Conservation (phyloP, 2,797 vertebrate species). For the Gephyroberyx darwinii region DNA sequence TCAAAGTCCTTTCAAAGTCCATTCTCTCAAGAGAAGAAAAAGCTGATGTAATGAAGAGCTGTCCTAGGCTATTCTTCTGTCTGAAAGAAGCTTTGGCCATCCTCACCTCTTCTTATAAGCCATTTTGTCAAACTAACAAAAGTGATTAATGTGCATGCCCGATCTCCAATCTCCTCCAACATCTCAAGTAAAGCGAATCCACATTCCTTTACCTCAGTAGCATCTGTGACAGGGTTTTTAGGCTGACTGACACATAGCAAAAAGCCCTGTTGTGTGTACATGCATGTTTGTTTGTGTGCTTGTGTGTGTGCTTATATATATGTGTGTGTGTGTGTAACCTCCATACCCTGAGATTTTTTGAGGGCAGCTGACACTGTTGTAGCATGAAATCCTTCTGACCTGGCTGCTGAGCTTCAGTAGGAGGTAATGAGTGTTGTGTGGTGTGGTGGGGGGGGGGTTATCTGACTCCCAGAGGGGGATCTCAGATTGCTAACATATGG, state of each 20-base stretch:
- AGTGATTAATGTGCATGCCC: constrained; percentile 26
- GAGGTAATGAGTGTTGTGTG: constrained; percentile 26
- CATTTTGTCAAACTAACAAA: constrained; percentile 23
- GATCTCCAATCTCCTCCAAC: constrained; percentile 23
- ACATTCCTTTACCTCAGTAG: neutral
- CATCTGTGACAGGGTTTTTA: neutral
- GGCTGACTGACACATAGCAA: neutral
- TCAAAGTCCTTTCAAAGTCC: constrained; percentile 30
- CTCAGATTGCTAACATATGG: constrained; percentile 34
- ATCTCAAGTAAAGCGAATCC: constrained; percentile 13
- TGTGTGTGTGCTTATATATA: neutral
- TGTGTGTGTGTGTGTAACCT: constrained; percentile 14
- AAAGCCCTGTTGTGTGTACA: neutral
- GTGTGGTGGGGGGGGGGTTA: neutral
- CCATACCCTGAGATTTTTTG: constrained; percentile 24
- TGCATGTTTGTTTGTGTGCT: neutral
- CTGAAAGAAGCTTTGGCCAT: constrained; percentile 40
- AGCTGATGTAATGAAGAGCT: constrained; percentile 43
- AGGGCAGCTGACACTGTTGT: constrained; percentile 25
- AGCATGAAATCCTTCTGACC: constrained; percentile 52
- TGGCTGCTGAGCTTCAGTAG: constrained; percentile 26
- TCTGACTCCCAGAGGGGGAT: constrained; percentile 18
- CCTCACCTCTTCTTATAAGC: constrained; percentile 22
- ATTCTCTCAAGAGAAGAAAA: constrained; percentile 22
- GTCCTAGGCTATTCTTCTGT: constrained; percentile 32